phyloP scores from a whole-genome alignment of 2,113 vertebrate species.

The Salvator merianae region DNA sequence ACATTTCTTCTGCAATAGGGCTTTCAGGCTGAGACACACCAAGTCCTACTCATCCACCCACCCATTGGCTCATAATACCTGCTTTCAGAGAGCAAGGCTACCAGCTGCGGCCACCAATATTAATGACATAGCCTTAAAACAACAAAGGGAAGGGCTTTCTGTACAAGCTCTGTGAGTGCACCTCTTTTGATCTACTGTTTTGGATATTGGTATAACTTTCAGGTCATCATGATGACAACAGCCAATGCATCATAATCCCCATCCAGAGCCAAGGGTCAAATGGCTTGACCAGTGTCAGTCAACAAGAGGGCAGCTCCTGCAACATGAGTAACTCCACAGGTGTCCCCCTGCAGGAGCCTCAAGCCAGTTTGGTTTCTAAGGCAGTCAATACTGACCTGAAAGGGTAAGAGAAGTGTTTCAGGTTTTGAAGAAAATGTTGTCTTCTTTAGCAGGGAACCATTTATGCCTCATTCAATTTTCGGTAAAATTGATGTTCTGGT shows the following conservation, averaged over 20 bases:
- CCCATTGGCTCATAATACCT: not conserved
- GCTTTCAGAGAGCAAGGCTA: no score
- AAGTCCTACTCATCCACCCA: no score
- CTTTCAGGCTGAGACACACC: no score
- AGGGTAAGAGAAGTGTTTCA: conserved; percentile 45
- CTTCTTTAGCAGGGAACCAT: not conserved
- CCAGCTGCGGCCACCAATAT: no score
- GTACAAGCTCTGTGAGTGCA: no score
- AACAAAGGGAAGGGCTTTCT: no score
- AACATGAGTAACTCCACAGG: not conserved
- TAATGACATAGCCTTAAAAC: no score
- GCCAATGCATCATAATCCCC: not conserved
- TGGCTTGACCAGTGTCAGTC: not conserved
- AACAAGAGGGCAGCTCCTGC: not conserved
- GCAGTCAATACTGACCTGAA: conserved; percentile 14
- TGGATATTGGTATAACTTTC: not conserved
- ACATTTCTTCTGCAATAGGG: no score
- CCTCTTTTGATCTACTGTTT: not conserved
- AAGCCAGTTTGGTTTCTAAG: conserved; percentile 33
- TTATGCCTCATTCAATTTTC: no score
- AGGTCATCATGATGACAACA: conserved; percentile 11
- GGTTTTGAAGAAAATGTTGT: no score
- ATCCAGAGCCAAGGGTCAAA: not conserved
- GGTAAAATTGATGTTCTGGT: no score
- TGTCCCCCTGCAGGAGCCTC: no score